Evolutionary conservation across 1,140 invertebrate genomes (phyloP), one percentile per base, ranked within the genome.

Genomic region (Drosophila gunungcola): DNA sequence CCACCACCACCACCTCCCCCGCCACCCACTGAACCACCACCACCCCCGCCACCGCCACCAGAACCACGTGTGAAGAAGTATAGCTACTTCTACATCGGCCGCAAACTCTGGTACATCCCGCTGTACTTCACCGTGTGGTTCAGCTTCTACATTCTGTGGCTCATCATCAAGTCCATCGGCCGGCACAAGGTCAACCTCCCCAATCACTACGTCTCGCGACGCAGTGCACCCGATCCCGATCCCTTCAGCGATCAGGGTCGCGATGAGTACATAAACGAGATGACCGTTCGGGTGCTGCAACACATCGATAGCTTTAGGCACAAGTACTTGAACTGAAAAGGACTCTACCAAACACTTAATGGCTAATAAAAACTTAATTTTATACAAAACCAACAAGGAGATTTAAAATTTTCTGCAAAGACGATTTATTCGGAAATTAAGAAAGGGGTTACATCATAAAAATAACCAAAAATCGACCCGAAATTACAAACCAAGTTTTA

Each of bases 51-150:
- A 4, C 94, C 95, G 51, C 94, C 94, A 32, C 94, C 94, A 32
- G 94, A 95, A 86, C 94, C 94, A 53, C 94, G 95, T 77, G 94
- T 96, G 43, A 95, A 95, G 57, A 96, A 96, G 67, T 97, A 96
- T 93, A 96, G 95, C 84, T 97, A 97, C 91, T 97, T 97, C 85
- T 97, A 95, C 80, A 94, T 97, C 73, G 96, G 96, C 0, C 95
- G 96, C 64, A 97, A 97, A 80, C 93, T 97, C 3, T 97, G 96
- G 95, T 97, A 97, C 79, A 93, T 97, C 45, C 96, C 96, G 0
- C 85, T 97, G 11, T 97, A 97, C 88, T 97, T 97, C 82, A 96
- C 96, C 63, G 95, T 96, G n/a, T 97, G 92, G 92, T 97, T 97
- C 80, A 95, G 96, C 62, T 94, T 96, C 62, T 97, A 97, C 75